Base-by-base conservation (phyloP, 1,140 invertebrate species). In the Nephila pilipes region DNA sequence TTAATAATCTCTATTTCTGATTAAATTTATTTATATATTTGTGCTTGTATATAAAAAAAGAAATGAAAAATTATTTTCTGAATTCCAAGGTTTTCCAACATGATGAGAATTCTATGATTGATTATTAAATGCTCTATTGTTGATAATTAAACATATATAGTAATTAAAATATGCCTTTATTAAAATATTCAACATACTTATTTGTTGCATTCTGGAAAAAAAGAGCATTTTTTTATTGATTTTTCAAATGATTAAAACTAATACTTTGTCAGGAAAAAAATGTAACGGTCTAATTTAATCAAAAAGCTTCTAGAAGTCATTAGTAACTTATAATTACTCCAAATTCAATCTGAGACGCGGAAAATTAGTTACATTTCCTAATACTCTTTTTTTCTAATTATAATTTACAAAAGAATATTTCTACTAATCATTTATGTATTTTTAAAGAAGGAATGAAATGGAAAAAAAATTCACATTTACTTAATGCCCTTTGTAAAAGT, bases 341-440 rank as follows among this genome's bases (percentile, higher is more conserved):
- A 32, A 75, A 25, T 32, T 75, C 29, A 6, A 32, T 75, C 0
- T 18, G 69, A 75, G 29, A 25, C 69, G 18, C 69, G 36, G 69
- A 20, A 75, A 75, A 75, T 29, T 32, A 75, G 29, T 32, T 75
- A 32, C 69, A 36, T 36, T 75, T 75, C 4, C 29, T 18, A 32
- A 75, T 32, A 14, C 29, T 75, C 18, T 32, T 75, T 75, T 75
- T 16, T 32, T 29, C 25, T 18, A 65, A 65, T 32, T 20, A 14
- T 29, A 36, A 75, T 32, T 32, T 32, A 75, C 69, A 6, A 6
- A 75, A 75, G 29, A 16, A 75, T 75, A 75, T 75, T 75, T 75
- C 25, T 32, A 75, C 69, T 36, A 75, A 75, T 75, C 69, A 75
- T 75, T 75, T 75, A 75, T 75, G 65, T 75, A 75, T 75, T 75